Evolutionary conservation across 1,140 invertebrate genomes (phyloP).

Genomic region (fruit fly (Drosophila melanogaster)): DNA sequence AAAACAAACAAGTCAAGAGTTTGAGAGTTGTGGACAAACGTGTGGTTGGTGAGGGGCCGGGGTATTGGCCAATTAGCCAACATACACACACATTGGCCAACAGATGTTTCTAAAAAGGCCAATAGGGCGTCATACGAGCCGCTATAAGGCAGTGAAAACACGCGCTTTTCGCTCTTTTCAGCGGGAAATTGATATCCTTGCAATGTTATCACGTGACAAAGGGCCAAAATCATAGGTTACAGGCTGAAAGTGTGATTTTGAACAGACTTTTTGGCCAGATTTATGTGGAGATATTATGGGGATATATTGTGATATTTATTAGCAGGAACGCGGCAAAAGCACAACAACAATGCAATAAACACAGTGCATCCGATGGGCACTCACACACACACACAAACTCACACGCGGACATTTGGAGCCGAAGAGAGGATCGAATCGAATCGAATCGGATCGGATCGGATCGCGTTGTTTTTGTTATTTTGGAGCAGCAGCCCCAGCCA

Average conservation of each 20-base stretch:
- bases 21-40: slow-evolving; percentile 5
- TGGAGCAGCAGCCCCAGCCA: slow-evolving; percentile 67
- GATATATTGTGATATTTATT: slow-evolving; percentile 8
- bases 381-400: slow-evolving; percentile 28
- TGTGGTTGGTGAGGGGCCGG: neutral
- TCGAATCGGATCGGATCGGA: neutral
- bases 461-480: slow-evolving; percentile 11
- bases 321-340: slow-evolving; percentile 12
- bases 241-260: neutral
- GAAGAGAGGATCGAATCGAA: slow-evolving; percentile 31
- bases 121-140: slow-evolving; percentile 47
- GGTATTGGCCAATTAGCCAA: slow-evolving; percentile 41
- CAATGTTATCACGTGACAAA: neutral
- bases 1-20: slow-evolving; percentile 26
- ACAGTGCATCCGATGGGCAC: slow-evolving; percentile 45
- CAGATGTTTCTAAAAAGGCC: slow-evolving; percentile 73
- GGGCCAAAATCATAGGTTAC: neutral
- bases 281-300: neutral
- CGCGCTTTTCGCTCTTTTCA: slow-evolving; percentile 8
- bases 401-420: slow-evolving; percentile 25
- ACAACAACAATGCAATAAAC: slow-evolving; percentile 34
- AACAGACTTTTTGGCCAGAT: neutral
- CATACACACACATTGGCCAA: slow-evolving; percentile 57
- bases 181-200: slow-evolving; percentile 29
- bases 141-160: neutral